Base-by-base conservation (phyloP, 2,888 invertebrate species). In the Protophormia terraenovae region DNA sequence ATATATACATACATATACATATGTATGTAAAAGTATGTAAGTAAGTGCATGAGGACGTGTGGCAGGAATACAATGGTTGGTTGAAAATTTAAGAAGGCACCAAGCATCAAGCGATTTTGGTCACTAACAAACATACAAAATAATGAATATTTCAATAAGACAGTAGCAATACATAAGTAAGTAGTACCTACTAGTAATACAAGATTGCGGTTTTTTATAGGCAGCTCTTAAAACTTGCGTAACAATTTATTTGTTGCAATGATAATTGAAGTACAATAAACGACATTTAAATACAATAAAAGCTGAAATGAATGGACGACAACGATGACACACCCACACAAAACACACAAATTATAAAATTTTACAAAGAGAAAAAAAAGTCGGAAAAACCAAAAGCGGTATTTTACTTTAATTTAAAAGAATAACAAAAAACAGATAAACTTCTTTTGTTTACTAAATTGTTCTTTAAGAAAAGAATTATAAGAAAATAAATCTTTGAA, bases 261-360 rank as follows among this genome's bases (percentile, higher is more conserved):
- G 75, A 38, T 66, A 66, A 45, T 47, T 58, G 3, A 64, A 69
- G 32, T 55, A 71, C 29, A 69, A 66, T 62, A 32, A 76, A 16
- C 35, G 45, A 47, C 7, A 73, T 79, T 80, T 80, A 64, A 80
- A 80, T 76, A 76, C 55, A 78, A 73, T 78, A 53, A 35, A 73
- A 72, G 53, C 71, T 29, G 7, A 71, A 58, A 47, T 10, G 47
- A 58, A 35, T 53, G 75, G 81, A 73, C n/a, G n/a, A n/a, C n/a
- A n/a, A n/a, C n/a, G n/a, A n/a, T n/a, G n/a, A n/a, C 75, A 67
- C 67, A 60, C 67, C 73, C 67, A 47, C 77, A 2, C 0, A 12
- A 19, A 29, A 14, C 6, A n/a, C 41, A 35, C 41, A 22, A 29
- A 38, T 53, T 24, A 3, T 14, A 0, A 10, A n/a, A 19, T 2